phyloP scores from a whole-genome alignment of 2,797 vertebrate genomes.

The Bryconaethiops microstoma region DNA sequence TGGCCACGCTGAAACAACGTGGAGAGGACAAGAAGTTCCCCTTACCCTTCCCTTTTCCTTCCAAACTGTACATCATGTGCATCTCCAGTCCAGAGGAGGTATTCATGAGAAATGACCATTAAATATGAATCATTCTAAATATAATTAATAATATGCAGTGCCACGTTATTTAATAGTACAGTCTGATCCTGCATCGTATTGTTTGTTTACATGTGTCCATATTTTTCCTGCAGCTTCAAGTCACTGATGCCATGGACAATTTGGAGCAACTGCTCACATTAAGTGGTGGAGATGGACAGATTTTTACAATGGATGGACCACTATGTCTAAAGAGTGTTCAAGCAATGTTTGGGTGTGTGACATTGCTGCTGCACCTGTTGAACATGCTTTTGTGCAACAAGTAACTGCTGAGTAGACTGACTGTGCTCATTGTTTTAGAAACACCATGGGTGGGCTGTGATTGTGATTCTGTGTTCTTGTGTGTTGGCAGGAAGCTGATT shows the following conservation, averaged over 20 bases:
- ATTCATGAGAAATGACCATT: constrained; percentile 33
- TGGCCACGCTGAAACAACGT: constrained; percentile 86
- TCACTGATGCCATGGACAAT: constrained; percentile 91
- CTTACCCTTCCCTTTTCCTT: constrained; percentile 93
- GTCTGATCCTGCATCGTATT: not conserved
- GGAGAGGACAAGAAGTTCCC: constrained; percentile 93
- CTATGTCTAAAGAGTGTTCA: constrained; percentile 97
- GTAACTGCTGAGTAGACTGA: constrained; percentile 1
- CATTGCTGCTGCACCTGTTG: not conserved
- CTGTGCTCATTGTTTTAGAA: not conserved
- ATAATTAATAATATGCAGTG: not conserved
- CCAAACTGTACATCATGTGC: constrained; percentile 95
- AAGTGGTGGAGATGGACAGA: constrained; percentile 94
- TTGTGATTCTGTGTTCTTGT: constrained; percentile 9
- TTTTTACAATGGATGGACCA: constrained; percentile 93
- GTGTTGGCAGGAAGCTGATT: constrained; percentile 87
- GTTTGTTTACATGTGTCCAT: not conserved
- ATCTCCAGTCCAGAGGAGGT: constrained; percentile 97
- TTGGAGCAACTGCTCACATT: constrained; percentile 90
- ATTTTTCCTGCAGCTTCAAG: constrained; percentile 84
- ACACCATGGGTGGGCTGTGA: not conserved
- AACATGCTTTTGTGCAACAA: not conserved
- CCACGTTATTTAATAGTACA: not conserved
- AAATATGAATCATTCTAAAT: not conserved
- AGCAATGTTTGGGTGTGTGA: constrained; percentile 94